Conservation (phyloP, 1,140 invertebrate species). For the Stenopsyche tienmushanensis region DNA sequence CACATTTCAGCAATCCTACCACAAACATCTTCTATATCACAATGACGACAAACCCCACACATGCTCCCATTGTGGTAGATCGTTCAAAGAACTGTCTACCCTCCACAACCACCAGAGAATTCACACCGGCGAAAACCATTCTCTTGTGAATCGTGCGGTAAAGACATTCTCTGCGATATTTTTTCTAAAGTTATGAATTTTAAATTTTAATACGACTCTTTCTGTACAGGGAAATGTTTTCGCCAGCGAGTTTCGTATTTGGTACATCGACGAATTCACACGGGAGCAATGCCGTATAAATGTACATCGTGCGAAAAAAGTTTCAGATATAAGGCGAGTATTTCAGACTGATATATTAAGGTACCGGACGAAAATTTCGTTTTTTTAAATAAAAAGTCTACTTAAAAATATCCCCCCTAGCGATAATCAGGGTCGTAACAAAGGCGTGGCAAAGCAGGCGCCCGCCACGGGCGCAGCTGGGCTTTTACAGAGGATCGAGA, state of each 20-base stretch:
- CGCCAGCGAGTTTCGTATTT: constrained; percentile 82
- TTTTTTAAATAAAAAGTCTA: too few species aligned
- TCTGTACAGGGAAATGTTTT: constrained; percentile 75
- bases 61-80: constrained; percentile 75
- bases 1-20: constrained; percentile 89
- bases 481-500: too few species aligned
- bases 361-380: too few species aligned
- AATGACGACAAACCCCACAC: constrained; percentile 82
- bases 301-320: constrained; percentile 78
- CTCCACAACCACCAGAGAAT: constrained; percentile 87
- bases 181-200: too few species aligned
- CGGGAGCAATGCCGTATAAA: constrained; percentile 79
- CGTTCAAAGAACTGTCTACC: constrained; percentile 86
- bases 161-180: too few species aligned
- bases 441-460: too few species aligned
- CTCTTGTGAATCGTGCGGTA: constrained; percentile 87
- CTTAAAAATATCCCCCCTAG: too few species aligned
- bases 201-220: too few species aligned
- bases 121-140: constrained; percentile 89
- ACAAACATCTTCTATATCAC: constrained; percentile 84
- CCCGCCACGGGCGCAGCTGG: too few species aligned
- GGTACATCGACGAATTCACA: constrained; percentile 82
- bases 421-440: too few species aligned
- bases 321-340: constrained; percentile 77
- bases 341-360: constrained; percentile 1